Base-by-base conservation (phyloP, 1,140 invertebrate genomes). In the Zaprionus lachaisei region DNA sequence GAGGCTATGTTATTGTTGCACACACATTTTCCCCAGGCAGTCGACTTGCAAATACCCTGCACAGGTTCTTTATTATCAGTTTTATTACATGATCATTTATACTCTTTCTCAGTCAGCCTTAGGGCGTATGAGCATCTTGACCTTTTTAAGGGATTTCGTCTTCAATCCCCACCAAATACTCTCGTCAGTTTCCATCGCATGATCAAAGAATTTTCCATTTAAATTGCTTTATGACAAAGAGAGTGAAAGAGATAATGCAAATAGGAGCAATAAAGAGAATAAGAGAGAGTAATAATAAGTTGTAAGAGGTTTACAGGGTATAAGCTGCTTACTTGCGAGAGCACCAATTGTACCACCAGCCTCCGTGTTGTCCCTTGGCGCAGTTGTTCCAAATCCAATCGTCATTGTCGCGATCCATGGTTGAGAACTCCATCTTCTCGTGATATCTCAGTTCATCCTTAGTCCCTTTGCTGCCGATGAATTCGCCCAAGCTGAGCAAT, bases 1-100 rank as follows among this genome's bases (percentile, higher is more conserved):
- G 37, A 38, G 37, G 11, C 14, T 51, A 51, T 62, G 31, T 55
- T 11, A 24, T 15, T 22, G 34, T 82, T 73, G 66, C 80, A 83
- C 79, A 87, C 80, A 63, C 62, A 56, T 77, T 86, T 83, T 86
- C 56, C 72, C 73, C 68, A 79, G 72, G 44, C 64, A 72, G 68
- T 72, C 81, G 78, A 28, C 78, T 54, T 41, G 38, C 15, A 41
- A 41, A 41, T 41, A 9, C n/a, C 41, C 22, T 51, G 47, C 20
- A 49, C 20, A 51, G 12, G 2, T 3, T 22, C 2, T 51, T 51
- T 51, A 51, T 51, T 51, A 47, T 3, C 31, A 34, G 0, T 17
- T 2, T 47, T n/a, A 41, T 6, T 41, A 41, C 20, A 22, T 51
- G 20, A 22, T 51, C 9, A 49, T 4, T 0, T 20, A 2, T 22